These are phyloP conservation scores for Drosophila micromelanica DNA, from an alignment of 1,140 invertebrate genomes.

Conservation along the genomic window DNA sequence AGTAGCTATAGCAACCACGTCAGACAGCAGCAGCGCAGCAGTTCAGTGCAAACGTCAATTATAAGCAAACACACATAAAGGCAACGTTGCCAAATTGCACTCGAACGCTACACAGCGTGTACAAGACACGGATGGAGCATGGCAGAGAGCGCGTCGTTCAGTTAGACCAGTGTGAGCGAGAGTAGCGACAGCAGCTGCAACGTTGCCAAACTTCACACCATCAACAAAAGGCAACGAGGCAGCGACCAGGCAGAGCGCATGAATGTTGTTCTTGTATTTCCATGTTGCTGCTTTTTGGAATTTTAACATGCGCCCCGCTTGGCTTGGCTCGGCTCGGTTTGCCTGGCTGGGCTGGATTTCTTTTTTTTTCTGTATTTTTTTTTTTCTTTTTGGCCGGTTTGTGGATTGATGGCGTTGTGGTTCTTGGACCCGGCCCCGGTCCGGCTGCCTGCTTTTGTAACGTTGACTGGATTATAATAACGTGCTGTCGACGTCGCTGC, in stretches of 20 bases:
- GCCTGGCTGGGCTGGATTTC: constrained; percentile 33
- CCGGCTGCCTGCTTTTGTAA: constrained; percentile 45
- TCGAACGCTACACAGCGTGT: constrained; percentile 30
- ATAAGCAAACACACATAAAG: constrained; percentile 67
- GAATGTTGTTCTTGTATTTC: constrained; percentile 77
- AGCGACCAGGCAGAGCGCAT: constrained; percentile 37
- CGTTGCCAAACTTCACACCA: constrained; percentile 46
- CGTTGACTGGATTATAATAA: constrained; percentile 78
- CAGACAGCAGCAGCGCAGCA: constrained; percentile 57
- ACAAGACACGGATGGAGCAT: constrained; percentile 24
- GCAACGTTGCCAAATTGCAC: constrained; percentile 64
- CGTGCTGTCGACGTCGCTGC: constrained; percentile 62
- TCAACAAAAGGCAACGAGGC: constrained; percentile 45
- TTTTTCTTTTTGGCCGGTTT: constrained; percentile 38
- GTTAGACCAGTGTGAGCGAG: constrained; percentile 15
- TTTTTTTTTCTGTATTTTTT: constrained; percentile 6
- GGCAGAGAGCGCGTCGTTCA: constrained; percentile 3
- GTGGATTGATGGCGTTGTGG: constrained; percentile 49
- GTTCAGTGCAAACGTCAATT: constrained; percentile 79
- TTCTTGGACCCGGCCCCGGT: constrained; percentile 41
- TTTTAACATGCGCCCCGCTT: constrained; percentile 73
- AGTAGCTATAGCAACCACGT: constrained; percentile 68
- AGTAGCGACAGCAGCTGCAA: constrained; percentile 13
- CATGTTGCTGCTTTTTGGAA: constrained; percentile 73
- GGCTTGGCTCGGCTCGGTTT: constrained; percentile 40